Conservation (phyloP, 2,888 invertebrate species). For the Congeria kusceri region DNA sequence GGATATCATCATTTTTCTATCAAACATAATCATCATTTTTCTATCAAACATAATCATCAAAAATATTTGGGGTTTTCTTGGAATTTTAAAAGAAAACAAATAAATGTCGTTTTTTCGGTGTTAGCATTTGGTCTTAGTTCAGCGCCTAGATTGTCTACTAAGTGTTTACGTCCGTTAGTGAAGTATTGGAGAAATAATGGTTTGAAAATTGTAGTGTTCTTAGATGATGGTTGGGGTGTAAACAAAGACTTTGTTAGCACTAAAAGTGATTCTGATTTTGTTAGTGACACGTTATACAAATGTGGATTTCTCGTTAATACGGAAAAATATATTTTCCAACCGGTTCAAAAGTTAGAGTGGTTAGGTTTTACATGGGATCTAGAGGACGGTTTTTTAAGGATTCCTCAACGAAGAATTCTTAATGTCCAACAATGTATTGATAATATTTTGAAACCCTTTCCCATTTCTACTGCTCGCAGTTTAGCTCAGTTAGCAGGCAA, state of each 20-base stretch:
- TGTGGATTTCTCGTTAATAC: background rate
- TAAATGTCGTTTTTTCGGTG: background rate
- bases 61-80: slow-evolving; percentile 1
- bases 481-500: too few species aligned
- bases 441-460: too few species aligned
- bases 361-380: too few species aligned
- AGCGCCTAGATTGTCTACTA: background rate
- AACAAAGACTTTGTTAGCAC: background rate
- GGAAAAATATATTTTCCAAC: background rate
- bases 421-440: too few species aligned
- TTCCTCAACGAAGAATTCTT: too few species aligned
- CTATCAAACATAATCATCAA: background rate
- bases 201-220: background rate
- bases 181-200: slow-evolving; percentile 6
- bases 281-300: background rate
- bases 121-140: background rate
- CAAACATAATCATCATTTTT: slow-evolving; percentile 7
- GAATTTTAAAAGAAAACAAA: background rate
- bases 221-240: background rate
- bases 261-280: background rate
- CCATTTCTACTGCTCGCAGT: too few species aligned
- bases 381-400: too few species aligned
- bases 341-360: background rate
- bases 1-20: too few species aligned
- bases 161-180: background rate